phyloP scores from a whole-genome alignment of 1,140 invertebrate genomes.

The Zaprionus inermis region DNA sequence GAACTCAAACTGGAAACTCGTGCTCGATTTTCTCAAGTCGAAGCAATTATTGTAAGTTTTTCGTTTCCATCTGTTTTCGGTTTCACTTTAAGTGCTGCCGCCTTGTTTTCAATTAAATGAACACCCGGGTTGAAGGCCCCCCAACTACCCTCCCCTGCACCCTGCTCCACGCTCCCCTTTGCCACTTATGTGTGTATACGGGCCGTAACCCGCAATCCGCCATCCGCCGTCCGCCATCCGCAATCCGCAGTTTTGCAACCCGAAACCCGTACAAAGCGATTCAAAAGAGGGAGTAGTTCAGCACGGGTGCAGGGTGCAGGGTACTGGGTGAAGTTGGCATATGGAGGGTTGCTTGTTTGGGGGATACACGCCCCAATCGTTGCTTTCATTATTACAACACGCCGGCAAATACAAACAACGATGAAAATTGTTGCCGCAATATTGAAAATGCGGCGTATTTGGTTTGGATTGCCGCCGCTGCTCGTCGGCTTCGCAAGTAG shows the following conservation, averaged over 20 bases:
- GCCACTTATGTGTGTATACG: neutral
- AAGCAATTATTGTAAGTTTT: slow-evolving; percentile 78
- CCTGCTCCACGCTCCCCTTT: neutral
- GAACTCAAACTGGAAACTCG: neutral
- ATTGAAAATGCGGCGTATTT: slow-evolving; percentile 78
- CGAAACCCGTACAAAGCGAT: slow-evolving; percentile 33
- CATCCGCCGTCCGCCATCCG: slow-evolving; percentile 16
- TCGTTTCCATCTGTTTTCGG: slow-evolving; percentile 74
- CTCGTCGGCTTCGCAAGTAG: slow-evolving; percentile 34
- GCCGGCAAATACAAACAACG: slow-evolving; percentile 75
- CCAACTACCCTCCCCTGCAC: neutral
- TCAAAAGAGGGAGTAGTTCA: neutral
- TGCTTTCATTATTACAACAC: slow-evolving; percentile 79
- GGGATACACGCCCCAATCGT: slow-evolving; percentile 55
- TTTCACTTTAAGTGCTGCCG: slow-evolving; percentile 71
- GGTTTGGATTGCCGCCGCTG: slow-evolving; percentile 46
- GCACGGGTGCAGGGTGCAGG: too few relatives aligned
- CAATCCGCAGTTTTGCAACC: slow-evolving; percentile 36
- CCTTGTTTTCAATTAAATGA: slow-evolving; percentile 80
- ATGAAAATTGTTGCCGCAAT: slow-evolving; percentile 81
- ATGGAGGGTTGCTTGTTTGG: neutral
- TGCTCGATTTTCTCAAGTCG: slow-evolving; percentile 35
- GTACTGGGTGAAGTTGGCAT: neutral
- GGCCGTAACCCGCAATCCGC: neutral
- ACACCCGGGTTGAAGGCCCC: slow-evolving; percentile 44